Evolutionary conservation across 2,888 invertebrate genomes (phyloP).

Genomic region (Caenorhabditis sulstoni): DNA sequence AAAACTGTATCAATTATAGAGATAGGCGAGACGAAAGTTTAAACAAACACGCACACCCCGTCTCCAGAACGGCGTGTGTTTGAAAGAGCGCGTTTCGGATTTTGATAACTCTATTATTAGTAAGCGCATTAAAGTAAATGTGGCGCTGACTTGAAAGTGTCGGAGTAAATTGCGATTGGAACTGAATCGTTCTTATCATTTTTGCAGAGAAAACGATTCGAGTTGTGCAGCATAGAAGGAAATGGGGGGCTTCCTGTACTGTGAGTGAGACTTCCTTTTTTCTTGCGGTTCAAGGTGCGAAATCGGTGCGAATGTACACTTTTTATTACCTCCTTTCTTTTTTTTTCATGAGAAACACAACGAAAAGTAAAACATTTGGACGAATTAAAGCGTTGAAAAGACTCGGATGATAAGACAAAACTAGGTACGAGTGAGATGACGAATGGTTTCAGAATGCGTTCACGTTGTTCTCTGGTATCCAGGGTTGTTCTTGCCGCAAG

Average conservation of each 20-base stretch:
- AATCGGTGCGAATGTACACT: not conserved
- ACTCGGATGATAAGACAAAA: constrained; percentile 26
- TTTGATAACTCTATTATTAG: constrained; percentile 51
- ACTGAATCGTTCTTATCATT: constrained; percentile 47
- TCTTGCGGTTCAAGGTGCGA: not conserved
- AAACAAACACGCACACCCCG: constrained; percentile 19
- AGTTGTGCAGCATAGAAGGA: constrained; percentile 22
- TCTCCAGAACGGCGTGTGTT: constrained; percentile 36
- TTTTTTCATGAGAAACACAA: not conserved
- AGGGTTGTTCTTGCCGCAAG: constrained; percentile 47
- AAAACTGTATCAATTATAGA: constrained; percentile 8
- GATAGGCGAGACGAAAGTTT: constrained; percentile 27
- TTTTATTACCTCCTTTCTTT: constrained; percentile 30
- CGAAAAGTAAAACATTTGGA: constrained; percentile 9
- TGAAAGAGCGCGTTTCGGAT: constrained; percentile 13
- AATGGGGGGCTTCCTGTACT: not conserved
- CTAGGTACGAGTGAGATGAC: constrained; percentile 13
- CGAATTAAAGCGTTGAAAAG: constrained; percentile 46
- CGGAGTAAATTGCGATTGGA: constrained; percentile 10
- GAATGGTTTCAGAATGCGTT: constrained; percentile 14
- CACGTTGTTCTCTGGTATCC: constrained; percentile 33
- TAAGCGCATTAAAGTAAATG: constrained; percentile 57
- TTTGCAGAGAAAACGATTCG: not conserved
- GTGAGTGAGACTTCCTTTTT: not conserved
- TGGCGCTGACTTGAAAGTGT: constrained; percentile 49